phyloP scores from a whole-genome alignment of 2,888 invertebrate genomes.

The Dynastes grantii region DNA sequence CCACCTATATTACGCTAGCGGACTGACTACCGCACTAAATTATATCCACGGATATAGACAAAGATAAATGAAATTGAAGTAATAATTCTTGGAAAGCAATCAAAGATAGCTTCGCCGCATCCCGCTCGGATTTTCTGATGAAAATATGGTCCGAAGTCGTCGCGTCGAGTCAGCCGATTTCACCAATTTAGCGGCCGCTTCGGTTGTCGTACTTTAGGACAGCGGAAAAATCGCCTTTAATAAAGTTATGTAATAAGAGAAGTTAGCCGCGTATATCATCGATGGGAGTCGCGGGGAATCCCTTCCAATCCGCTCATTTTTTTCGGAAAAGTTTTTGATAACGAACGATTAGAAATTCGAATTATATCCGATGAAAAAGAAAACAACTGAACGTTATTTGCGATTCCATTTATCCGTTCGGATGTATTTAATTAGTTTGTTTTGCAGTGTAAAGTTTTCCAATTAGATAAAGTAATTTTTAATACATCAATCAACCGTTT shows the following conservation, averaged over 20 bases:
- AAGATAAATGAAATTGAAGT: conserved; percentile 47
- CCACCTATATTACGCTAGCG: not conserved
- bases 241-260: conserved; percentile 3
- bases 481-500: no score
- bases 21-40: not conserved
- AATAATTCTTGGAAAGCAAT: conserved; percentile 47
- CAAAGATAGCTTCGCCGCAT: conserved; percentile 37
- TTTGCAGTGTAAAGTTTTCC: no score
- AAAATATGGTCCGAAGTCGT: not conserved
- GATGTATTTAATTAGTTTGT: no score
- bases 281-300: no score
- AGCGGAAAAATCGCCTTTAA: conserved; percentile 10
- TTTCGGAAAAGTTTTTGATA: no score
- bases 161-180: conserved; percentile 15
- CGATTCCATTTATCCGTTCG: no score
- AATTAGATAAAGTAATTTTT: no score
- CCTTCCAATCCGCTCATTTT: no score
- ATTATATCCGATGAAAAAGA: no score
- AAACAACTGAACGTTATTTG: no score
- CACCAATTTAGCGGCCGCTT: conserved; percentile 17
- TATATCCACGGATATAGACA: conserved; percentile 34
- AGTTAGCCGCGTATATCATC: not conserved
- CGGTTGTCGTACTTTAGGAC: not conserved
- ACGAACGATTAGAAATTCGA: no score
- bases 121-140: not conserved